phyloP scores from a whole-genome alignment of 2,888 invertebrate genomes.

The Thymelicus sylvestris region DNA sequence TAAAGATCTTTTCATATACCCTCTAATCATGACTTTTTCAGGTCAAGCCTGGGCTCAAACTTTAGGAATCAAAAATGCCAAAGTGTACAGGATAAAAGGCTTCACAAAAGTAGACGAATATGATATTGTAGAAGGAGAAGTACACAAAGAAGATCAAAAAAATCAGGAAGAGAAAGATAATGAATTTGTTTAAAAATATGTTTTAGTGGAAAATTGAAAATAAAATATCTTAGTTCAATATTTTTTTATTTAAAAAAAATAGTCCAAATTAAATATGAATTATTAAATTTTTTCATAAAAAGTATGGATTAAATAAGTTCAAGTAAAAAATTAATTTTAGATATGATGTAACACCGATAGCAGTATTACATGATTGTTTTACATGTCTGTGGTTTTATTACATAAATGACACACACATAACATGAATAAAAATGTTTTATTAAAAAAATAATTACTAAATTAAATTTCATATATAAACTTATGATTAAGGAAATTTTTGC shows the following conservation, averaged over 20 bases:
- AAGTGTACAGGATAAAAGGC: conserved; percentile 83
- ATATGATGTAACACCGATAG: too few relatives aligned
- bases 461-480: conserved; percentile 8
- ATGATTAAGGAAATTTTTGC: conserved; percentile 10
- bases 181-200: conserved; percentile 28
- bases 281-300: too few relatives aligned
- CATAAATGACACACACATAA: background rate
- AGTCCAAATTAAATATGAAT: too few relatives aligned
- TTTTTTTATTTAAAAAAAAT: too few relatives aligned
- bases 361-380: too few relatives aligned
- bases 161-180: conserved; percentile 42
- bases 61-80: conserved; percentile 83
- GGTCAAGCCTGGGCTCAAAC: conserved; percentile 84
- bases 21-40: conserved; percentile 58
- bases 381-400: too few relatives aligned
- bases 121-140: conserved; percentile 72
- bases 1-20: too few relatives aligned
- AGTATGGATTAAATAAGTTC: too few relatives aligned
- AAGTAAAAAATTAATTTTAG: too few relatives aligned
- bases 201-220: too few relatives aligned
- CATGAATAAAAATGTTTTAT: conserved; percentile 18
- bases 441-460: conserved; percentile 25
- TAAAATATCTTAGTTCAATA: too few relatives aligned
- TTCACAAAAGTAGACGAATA: conserved; percentile 75
- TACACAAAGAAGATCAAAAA: conserved; percentile 46